These are phyloP conservation scores for Scaptomyza montana DNA, from an alignment of 1,140 invertebrate species.

Conservation along the genomic window DNA sequence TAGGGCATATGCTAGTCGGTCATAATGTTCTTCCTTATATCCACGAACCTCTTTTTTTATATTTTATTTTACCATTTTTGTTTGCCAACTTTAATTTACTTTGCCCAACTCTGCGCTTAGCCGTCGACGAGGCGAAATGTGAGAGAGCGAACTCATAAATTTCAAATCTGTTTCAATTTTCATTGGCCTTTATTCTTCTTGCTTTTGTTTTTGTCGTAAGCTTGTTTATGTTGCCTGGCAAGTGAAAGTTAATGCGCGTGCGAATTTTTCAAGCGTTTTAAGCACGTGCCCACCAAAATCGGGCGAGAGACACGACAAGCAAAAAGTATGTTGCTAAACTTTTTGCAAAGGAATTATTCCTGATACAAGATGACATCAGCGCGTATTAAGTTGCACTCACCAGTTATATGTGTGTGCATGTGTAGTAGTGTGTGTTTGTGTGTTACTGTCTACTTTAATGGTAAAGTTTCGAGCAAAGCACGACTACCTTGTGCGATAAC, in stretches of 20 bases:
- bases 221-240: conserved; percentile 67
- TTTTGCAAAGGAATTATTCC: conserved; percentile 72
- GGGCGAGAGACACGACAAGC: conserved; percentile 13
- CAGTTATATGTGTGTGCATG: conserved; percentile 9
- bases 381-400: conserved; percentile 52
- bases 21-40: not conserved
- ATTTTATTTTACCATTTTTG: conserved; percentile 56
- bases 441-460: conserved; percentile 24
- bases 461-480: conserved; percentile 38
- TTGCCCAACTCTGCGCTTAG: conserved; percentile 29
- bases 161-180: conserved; percentile 73
- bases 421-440: conserved; percentile 4
- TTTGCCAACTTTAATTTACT: conserved; percentile 66
- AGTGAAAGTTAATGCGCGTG: conserved; percentile 78
- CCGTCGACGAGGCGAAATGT: conserved; percentile 27
- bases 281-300: conserved; percentile 20
- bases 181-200: conserved; percentile 42
- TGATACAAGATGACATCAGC: conserved; percentile 74
- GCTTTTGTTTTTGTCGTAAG: conserved; percentile 44
- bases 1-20: not conserved
- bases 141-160: conserved; percentile 65
- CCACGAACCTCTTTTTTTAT: conserved; percentile 11
- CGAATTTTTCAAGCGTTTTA: conserved; percentile 63
- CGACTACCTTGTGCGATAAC: conserved; percentile 34
- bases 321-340: conserved; percentile 61